A percentile compares a stretch with the other conserved stretches of the same genome.
Evolutionary conservation across 2,113 vertebrate species (phyloP).

Genomic region (Columba livia): DNA sequence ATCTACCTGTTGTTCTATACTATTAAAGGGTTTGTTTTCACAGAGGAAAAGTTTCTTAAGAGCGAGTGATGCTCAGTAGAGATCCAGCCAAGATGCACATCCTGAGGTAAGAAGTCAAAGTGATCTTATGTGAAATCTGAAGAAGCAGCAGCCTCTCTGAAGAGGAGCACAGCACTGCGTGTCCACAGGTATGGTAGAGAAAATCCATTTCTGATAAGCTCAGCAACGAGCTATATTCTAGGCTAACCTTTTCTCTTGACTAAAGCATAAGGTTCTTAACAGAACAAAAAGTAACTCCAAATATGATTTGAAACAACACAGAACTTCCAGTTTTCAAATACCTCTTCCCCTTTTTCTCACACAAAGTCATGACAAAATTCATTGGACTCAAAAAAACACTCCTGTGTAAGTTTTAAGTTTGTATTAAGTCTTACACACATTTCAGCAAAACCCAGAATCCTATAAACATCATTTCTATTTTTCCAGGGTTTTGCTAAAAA

Average conservation of each 20-base stretch:
- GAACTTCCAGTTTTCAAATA: background rate
- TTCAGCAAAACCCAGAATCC: background rate
- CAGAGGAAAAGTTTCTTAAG: background rate
- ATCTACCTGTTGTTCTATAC: background rate
- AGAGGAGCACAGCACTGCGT: background rate
- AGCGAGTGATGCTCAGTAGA: background rate
- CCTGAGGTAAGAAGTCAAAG: background rate
- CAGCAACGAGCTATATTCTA: background rate
- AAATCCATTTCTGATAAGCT: background rate
- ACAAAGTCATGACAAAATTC: background rate
- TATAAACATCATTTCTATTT: background rate
- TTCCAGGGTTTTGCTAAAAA: background rate
- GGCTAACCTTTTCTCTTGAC: background rate
- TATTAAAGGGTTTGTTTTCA: background rate
- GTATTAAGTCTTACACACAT: background rate
- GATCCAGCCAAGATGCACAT: background rate
- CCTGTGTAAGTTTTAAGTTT: background rate
- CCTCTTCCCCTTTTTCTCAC: background rate
- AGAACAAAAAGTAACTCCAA: background rate
- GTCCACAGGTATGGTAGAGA: background rate
- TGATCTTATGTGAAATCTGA: background rate
- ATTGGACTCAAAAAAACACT: background rate
- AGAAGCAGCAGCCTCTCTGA: background rate
- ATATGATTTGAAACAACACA: background rate
- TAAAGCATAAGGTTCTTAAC: background rate